These are phyloP conservation scores for Whitmania pigra DNA, from an alignment of 1,140 invertebrate genomes.

Conservation along the genomic window DNA sequence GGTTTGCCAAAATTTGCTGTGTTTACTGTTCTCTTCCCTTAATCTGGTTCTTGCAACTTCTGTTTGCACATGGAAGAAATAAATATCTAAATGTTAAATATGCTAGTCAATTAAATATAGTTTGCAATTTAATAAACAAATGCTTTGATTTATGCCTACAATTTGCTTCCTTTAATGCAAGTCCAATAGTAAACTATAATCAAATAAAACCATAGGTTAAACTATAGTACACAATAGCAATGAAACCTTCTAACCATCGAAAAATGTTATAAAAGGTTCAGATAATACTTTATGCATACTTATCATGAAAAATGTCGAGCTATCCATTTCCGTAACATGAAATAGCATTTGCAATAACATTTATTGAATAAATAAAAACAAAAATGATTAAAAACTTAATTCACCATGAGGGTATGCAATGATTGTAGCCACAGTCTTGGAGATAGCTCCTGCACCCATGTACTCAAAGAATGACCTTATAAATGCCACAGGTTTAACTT, in stretches of 20 bases:
- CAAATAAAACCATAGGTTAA: too few relatives aligned
- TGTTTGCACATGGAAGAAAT: conserved; percentile 37
- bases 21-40: conserved; percentile 82
- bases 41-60: conserved; percentile 85
- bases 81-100: conserved; percentile 17
- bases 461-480: conserved; percentile 61
- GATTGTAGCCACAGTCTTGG: conserved; percentile 83
- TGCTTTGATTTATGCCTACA: too few relatives aligned
- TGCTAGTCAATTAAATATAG: background rate
- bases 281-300: background rate
- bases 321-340: conserved; percentile 5
- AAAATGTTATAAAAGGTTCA: too few relatives aligned
- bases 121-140: background rate
- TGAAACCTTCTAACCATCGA: too few relatives aligned
- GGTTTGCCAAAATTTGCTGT: conserved; percentile 81
- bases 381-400: conserved; percentile 12
- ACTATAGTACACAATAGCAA: too few relatives aligned
- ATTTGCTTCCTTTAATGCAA: too few relatives aligned
- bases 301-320: background rate
- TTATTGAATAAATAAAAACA: too few relatives aligned
- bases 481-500: background rate
- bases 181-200: too few relatives aligned
- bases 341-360: conserved; percentile 11
- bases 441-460: conserved; percentile 81
- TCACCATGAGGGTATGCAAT: conserved; percentile 89